Conservation (phyloP, 2,113 vertebrate species). For the Chauna torquata region DNA sequence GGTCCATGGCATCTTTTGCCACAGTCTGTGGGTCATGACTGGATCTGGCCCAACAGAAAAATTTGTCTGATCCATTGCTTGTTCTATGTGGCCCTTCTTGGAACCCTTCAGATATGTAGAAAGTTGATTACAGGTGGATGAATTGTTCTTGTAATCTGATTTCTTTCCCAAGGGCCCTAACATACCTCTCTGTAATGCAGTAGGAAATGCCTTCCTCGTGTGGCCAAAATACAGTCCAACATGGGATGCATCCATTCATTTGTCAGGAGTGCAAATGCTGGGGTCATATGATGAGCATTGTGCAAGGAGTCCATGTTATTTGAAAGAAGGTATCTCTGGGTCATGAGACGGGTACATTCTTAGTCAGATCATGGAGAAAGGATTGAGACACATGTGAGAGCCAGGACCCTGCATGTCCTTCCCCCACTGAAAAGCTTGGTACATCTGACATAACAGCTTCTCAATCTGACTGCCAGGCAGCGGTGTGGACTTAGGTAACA, state of each 20-base stretch:
- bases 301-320: not conserved
- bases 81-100: not conserved
- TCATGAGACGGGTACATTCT: not conserved
- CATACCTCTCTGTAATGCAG: accelerated
- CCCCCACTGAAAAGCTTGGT: not conserved
- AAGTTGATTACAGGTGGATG: not conserved
- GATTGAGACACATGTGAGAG: not conserved
- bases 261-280: not conserved
- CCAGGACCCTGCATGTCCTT: not conserved
- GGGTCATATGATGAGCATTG: not conserved
- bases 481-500: too few species aligned
- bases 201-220: not conserved
- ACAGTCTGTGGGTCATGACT: not conserved
- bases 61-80: not conserved
- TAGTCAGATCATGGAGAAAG: not conserved
- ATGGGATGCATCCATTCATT: not conserved
- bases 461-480: not conserved
- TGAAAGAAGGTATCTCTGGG: not conserved
- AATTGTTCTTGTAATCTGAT: not conserved
- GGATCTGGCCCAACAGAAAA: not conserved
- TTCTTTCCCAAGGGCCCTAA: not conserved
- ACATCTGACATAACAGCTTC: not conserved
- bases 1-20: not conserved
- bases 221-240: not conserved
- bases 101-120: not conserved